Evolutionary conservation across 1,140 invertebrate species (phyloP).

Genomic region (Trichoplusia ni): DNA sequence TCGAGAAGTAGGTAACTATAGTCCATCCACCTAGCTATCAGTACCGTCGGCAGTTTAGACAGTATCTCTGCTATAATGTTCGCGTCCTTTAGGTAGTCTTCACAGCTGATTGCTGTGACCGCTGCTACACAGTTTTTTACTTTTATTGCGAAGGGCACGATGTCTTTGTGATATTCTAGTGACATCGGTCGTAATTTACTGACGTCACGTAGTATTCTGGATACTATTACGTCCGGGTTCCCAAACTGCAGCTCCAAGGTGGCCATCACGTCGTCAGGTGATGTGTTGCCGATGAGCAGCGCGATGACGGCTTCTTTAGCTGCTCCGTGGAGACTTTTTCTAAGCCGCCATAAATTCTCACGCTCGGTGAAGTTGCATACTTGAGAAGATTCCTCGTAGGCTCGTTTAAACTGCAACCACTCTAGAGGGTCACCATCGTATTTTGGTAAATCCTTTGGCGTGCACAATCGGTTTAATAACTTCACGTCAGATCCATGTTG

Average conservation of each 20-base stretch:
- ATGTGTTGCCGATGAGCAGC: conserved; percentile 38
- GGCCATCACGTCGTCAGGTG: conserved; percentile 38
- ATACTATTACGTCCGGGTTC: conserved; percentile 40
- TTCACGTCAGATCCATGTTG: background rate
- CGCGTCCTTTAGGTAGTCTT: conserved; percentile 33
- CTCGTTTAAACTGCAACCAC: conserved; percentile 44
- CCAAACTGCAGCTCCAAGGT: conserved; percentile 46
- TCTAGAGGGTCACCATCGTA: conserved; percentile 41
- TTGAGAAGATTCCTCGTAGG: conserved; percentile 36
- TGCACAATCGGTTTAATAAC: conserved; percentile 34
- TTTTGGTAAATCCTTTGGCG: conserved; percentile 37
- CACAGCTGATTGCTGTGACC: conserved; percentile 23
- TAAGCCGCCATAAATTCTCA: conserved; percentile 41
- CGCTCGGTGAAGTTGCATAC: conserved; percentile 34
- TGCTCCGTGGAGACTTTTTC: conserved; percentile 5
- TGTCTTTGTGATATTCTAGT: conserved; percentile 40
- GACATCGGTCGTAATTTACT: conserved; percentile 35
- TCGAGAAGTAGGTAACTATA: conserved; percentile 31
- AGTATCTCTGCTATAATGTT: conserved; percentile 16
- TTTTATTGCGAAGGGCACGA: conserved; percentile 38
- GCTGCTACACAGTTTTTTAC: conserved; percentile 39
- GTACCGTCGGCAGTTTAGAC: conserved; percentile 24
- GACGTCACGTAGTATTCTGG: conserved; percentile 32
- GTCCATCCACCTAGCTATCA: conserved; percentile 38
- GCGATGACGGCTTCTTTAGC: conserved; percentile 44